Evolutionary conservation across 1,140 invertebrate genomes (phyloP).

Genomic region (Drosophila ironensis): DNA sequence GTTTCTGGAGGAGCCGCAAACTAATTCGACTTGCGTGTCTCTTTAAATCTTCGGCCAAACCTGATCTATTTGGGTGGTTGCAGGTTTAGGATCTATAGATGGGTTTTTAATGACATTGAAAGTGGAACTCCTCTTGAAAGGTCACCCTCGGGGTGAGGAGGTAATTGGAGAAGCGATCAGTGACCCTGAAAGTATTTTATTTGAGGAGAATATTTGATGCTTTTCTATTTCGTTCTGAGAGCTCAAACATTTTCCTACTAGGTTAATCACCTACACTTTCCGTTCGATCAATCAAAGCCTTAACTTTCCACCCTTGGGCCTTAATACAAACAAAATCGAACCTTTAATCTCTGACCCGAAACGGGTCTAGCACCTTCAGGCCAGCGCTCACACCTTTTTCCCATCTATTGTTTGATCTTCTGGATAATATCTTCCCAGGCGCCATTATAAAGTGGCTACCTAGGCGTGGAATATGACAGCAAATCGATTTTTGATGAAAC

Average conservation of each 20-base stretch:
- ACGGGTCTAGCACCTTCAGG: neutral
- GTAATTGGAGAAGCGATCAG: constrained; percentile 2
- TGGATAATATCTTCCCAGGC: neutral
- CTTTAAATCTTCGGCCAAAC: constrained; percentile 8
- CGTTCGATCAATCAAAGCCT: constrained; percentile 21
- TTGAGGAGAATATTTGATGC: neutral
- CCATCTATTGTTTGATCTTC: constrained; percentile 5
- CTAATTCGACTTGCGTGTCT: constrained; percentile 34
- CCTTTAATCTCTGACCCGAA: neutral
- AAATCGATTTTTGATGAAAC: constrained; percentile 1
- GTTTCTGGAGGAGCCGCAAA: neutral
- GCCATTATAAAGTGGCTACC: constrained; percentile 8
- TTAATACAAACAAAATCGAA: neutral
- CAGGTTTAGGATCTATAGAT: constrained; percentile 11
- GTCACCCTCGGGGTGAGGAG: neutral
- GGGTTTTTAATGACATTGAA: constrained; percentile 34
- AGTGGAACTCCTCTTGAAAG: neutral
- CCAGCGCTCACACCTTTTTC: constrained; percentile 5
- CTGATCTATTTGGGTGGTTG: constrained; percentile 6
- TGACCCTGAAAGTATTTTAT: constrained; percentile 23
- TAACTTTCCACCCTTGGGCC: constrained; percentile 36
- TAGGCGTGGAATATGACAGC: constrained; percentile 9
- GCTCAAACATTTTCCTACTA: neutral
- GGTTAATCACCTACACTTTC: neutral
- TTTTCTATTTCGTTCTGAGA: too few species aligned